A percentile compares a stretch with the other conserved stretches of the same genome.
These are phyloP conservation scores for Tinea semifulvella DNA, from an alignment of 2,888 invertebrate species.

Conservation along the genomic window DNA sequence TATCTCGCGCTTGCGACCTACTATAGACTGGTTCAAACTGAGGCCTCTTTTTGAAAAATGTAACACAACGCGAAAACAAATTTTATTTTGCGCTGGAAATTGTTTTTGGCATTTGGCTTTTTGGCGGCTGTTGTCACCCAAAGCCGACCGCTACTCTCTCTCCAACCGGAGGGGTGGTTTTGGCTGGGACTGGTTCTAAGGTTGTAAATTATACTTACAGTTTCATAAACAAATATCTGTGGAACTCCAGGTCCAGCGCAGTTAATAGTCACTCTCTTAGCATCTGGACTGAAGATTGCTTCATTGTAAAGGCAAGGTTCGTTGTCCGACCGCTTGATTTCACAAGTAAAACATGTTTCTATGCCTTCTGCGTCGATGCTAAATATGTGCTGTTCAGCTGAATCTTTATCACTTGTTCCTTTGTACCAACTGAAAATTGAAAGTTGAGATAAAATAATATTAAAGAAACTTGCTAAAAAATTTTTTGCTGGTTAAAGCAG, in stretches of 20 bases:
- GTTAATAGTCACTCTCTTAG: constrained; percentile 74
- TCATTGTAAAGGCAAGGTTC: constrained; percentile 72
- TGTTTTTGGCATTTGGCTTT: too few relatives aligned
- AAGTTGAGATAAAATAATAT: background rate
- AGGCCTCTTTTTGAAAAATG: too few relatives aligned
- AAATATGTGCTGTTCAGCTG: constrained; percentile 84
- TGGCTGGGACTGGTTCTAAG: too few relatives aligned
- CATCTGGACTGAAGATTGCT: constrained; percentile 73
- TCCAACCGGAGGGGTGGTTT: too few relatives aligned
- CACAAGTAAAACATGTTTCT: constrained; percentile 80
- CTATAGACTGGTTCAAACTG: too few relatives aligned
- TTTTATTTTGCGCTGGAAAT: too few relatives aligned
- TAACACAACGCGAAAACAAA: too few relatives aligned
- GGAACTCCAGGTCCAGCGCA: constrained; percentile 90
- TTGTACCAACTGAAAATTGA: constrained; percentile 71
- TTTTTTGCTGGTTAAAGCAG: too few relatives aligned
- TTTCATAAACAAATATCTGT: constrained; percentile 69
- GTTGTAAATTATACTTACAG: constrained; percentile 47
- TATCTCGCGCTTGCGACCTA: too few relatives aligned
- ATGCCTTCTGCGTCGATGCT: constrained; percentile 64
- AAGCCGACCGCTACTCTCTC: too few relatives aligned
- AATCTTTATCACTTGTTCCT: constrained; percentile 78
- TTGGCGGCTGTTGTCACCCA: too few relatives aligned
- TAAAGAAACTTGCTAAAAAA: too few relatives aligned
- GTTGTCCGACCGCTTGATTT: constrained; percentile 57